Percentiles rank a stretch among this genome's conserved stretches.
phyloP scores from a whole-genome alignment of 2,888 invertebrate species.

The Trissonchulus sp. region DNA sequence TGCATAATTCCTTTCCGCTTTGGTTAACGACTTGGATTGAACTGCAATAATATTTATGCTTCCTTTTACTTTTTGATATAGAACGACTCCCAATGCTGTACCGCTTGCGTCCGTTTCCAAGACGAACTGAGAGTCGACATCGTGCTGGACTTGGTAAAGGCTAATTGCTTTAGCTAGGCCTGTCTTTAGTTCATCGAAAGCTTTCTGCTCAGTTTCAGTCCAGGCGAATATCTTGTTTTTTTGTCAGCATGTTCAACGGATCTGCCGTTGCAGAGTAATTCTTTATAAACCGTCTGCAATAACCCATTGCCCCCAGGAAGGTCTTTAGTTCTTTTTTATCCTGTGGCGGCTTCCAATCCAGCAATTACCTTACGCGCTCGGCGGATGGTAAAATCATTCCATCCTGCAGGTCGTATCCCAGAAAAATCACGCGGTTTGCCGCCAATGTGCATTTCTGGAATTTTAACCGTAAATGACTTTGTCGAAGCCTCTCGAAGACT shows the following conservation, averaged over 20 bases:
- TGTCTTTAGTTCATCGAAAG: slow-evolving; percentile 33
- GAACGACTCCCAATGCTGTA: slow-evolving; percentile 41
- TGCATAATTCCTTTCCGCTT: slow-evolving; percentile 37
- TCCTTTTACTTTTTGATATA: slow-evolving; percentile 37
- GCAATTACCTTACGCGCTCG: no score
- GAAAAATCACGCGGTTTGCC: no score
- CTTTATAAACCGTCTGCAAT: slow-evolving; percentile 34
- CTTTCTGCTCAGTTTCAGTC: slow-evolving; percentile 33
- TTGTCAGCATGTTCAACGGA: slow-evolving; percentile 37
- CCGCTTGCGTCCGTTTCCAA: slow-evolving; percentile 41
- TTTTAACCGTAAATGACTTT: no score
- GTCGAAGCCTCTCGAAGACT: slow-evolving; percentile 33
- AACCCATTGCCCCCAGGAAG: slow-evolving; percentile 38
- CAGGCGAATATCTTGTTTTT: slow-evolving; percentile 34
- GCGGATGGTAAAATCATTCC: no score
- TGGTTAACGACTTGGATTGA: slow-evolving; percentile 37
- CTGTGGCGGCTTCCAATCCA: no score
- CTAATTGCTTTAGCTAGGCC: no score
- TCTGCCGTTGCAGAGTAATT: slow-evolving; percentile 36
- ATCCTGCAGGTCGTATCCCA: no score
- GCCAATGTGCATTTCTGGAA: no score
- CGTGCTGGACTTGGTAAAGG: slow-evolving; percentile 33
- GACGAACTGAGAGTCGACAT: slow-evolving; percentile 35
- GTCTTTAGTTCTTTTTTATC: slow-evolving; percentile 33
- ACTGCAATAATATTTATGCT: slow-evolving; percentile 39